A percentile compares a stretch with the other conserved stretches of the same genome.
phyloP scores from a whole-genome alignment of 2,113 vertebrate species.

The Solea senegalensis region DNA sequence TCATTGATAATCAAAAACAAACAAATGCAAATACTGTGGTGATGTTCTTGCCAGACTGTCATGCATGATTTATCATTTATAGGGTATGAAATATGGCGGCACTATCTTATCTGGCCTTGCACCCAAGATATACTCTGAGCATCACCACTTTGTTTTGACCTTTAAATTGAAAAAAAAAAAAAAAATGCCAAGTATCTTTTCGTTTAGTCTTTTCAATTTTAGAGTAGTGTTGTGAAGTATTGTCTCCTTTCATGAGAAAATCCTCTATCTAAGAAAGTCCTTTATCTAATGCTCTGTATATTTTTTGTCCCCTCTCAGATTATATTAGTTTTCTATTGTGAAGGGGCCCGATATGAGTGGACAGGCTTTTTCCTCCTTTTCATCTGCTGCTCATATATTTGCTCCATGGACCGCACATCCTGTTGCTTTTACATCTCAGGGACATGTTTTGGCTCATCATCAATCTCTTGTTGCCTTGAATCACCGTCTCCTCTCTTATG shows the following conservation, averaged over 20 bases:
- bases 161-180: slow-evolving; percentile 29
- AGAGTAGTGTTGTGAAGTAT: background rate
- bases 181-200: background rate
- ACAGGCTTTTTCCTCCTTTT: slow-evolving; percentile 21
- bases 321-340: slow-evolving; percentile 22
- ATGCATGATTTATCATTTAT: slow-evolving; percentile 67
- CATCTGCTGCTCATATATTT: slow-evolving; percentile 32
- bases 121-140: slow-evolving; percentile 38
- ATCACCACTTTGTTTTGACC: slow-evolving; percentile 42
- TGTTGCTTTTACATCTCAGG: slow-evolving; percentile 29
- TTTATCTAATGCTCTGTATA: slow-evolving; percentile 7
- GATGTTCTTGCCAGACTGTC: slow-evolving; percentile 35
- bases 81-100: slow-evolving; percentile 16
- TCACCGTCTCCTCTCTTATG: slow-evolving; percentile 6
- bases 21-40: slow-evolving; percentile 37
- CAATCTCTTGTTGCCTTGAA: slow-evolving; percentile 24
- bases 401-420: slow-evolving; percentile 40
- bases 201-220: slow-evolving; percentile 8
- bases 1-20: slow-evolving; percentile 55
- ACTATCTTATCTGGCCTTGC: slow-evolving; percentile 49
- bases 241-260: background rate
- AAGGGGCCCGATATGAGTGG: slow-evolving; percentile 13
- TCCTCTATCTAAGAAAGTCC: background rate
- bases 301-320: slow-evolving; percentile 17
- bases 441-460: slow-evolving; percentile 32